Percentiles rank a stretch among this genome's conserved stretches.
Conservation (phyloP, 2,113 vertebrate species). For the Rhinoderma darwinii region DNA sequence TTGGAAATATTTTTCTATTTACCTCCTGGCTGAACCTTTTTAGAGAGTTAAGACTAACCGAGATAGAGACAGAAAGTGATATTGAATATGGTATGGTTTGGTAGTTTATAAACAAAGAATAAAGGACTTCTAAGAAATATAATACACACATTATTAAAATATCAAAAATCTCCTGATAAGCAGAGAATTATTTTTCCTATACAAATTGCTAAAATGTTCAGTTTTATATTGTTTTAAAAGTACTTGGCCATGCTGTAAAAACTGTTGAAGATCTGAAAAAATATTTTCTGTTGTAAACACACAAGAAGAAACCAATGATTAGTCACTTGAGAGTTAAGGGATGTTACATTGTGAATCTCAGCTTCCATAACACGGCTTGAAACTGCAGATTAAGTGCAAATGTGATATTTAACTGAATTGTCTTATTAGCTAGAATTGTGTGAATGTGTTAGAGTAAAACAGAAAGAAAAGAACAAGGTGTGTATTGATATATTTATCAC, state of each 20-base stretch:
- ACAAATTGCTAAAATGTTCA: not conserved
- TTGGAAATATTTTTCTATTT: not conserved
- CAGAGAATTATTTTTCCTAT: not conserved
- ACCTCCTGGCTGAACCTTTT: not conserved
- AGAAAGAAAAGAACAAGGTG: not conserved
- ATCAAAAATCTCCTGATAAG: not conserved
- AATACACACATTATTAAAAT: not conserved
- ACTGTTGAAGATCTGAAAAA: not conserved
- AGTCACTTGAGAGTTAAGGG: not conserved
- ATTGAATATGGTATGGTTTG: not conserved
- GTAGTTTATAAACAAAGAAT: not conserved
- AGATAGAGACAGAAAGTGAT: not conserved
- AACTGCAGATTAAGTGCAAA: slow-evolving; percentile 39
- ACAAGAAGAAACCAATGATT: not conserved
- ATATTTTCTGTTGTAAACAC: not conserved
- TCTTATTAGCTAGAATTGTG: slow-evolving; percentile 47
- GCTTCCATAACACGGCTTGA: slow-evolving; percentile 37
- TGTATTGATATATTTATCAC: slow-evolving; percentile 35
- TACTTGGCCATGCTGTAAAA: not conserved
- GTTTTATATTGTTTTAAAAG: not conserved
- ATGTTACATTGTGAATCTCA: slow-evolving; percentile 30
- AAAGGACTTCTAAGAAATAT: not conserved
- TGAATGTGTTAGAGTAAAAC: slow-evolving; percentile 40
- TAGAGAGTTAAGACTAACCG: not conserved
- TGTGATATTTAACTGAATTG: slow-evolving; percentile 41